A percentile compares a stretch with the other conserved stretches of the same genome.
phyloP scores from a whole-genome alignment of 1,140 invertebrate genomes.

The Drosophila fuyamai region DNA sequence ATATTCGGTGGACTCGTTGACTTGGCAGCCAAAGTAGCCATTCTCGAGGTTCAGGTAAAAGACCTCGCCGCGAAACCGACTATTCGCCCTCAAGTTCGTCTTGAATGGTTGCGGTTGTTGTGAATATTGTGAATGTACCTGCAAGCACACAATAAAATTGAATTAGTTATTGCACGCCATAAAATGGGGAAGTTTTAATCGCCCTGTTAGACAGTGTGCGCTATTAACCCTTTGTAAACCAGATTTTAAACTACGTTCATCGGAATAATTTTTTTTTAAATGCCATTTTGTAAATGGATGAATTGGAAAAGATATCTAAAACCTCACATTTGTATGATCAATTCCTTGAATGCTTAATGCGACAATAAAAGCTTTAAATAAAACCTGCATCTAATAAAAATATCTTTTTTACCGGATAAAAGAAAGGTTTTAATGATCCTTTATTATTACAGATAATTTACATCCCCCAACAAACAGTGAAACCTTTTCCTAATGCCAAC shows the following conservation, averaged over 20 bases:
- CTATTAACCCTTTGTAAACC: background rate
- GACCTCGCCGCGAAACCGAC: conserved; percentile 94
- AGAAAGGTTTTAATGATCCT: background rate
- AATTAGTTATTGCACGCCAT: conserved; percentile 29
- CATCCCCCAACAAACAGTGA: background rate
- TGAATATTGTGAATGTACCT: conserved; percentile 90
- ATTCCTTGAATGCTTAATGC: background rate
- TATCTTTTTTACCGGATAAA: background rate
- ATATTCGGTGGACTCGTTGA: conserved; percentile 97
- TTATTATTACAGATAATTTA: background rate
- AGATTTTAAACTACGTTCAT: background rate
- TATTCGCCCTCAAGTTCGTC: conserved; percentile 83
- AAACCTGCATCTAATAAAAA: background rate
- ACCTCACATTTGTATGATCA: background rate
- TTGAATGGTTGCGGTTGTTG: conserved; percentile 77
- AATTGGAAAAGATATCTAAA: background rate
- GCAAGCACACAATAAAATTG: conserved; percentile 71
- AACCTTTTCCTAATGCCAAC: conserved; percentile 25
- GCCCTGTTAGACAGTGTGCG: background rate
- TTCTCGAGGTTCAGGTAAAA: conserved; percentile 98
- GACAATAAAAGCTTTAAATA: background rate
- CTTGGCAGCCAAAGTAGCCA: conserved; percentile 98
- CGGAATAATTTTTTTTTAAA: too few relatives aligned
- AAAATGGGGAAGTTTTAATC: conserved; percentile 16
- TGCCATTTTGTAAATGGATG: too few relatives aligned